Conservation (phyloP, 1,140 invertebrate genomes). For the Antheraea pernyi region DNA sequence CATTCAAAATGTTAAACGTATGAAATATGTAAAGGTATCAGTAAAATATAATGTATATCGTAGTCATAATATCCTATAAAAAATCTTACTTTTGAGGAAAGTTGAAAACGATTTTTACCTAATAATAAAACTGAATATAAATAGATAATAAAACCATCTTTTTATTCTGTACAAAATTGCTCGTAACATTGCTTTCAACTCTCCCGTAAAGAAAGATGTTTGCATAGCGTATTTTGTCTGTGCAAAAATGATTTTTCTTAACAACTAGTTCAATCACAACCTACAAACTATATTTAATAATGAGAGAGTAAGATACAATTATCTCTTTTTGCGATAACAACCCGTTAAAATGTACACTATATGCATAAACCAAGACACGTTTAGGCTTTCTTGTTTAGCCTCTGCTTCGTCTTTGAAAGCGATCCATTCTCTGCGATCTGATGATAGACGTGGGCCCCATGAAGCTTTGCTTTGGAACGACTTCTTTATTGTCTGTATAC, state of each 20-base stretch:
- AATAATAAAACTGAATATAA: no score
- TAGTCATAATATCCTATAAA: no score
- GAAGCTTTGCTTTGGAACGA: slow-evolving; percentile 72
- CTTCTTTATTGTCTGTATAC: slow-evolving; percentile 73
- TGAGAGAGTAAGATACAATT: background rate
- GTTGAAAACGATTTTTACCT: no score
- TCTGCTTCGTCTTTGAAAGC: slow-evolving; percentile 74
- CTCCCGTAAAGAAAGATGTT: no score
- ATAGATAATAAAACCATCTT: no score
- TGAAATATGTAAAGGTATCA: no score
- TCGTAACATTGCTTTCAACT: no score
- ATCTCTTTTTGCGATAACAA: slow-evolving; percentile 27
- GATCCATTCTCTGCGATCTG: slow-evolving; percentile 77
- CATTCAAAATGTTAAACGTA: no score
- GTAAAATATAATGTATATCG: no score
- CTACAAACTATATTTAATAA: background rate
- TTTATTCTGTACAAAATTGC: no score
- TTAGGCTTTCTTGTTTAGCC: slow-evolving; percentile 30
- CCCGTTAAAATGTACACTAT: slow-evolving; percentile 45
- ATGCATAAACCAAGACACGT: slow-evolving; percentile 34
- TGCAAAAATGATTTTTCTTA: background rate
- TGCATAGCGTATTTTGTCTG: no score
- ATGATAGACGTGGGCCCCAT: slow-evolving; percentile 82
- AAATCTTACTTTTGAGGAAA: no score
- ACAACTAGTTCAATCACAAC: background rate